phyloP scores from a whole-genome alignment of 2,888 invertebrate species.

The Mesochorus sp. region DNA sequence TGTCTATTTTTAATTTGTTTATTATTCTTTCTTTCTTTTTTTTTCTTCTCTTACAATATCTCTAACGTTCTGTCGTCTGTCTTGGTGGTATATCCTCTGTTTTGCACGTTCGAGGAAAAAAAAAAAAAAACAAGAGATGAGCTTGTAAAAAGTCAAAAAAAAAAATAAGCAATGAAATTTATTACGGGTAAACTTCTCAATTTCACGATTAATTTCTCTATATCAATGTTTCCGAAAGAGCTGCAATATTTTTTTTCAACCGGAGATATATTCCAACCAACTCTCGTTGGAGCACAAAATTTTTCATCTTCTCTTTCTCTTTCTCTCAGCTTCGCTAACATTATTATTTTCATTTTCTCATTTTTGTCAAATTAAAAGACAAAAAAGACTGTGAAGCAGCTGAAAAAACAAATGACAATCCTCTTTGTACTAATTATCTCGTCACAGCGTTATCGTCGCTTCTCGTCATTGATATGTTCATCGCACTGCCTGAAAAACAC shows the following conservation, averaged over 20 bases:
- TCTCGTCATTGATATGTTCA: constrained; percentile 63
- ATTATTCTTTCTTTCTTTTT: not conserved
- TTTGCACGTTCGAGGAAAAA: not conserved
- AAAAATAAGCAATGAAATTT: not conserved
- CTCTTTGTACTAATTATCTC: constrained; percentile 41
- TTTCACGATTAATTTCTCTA: not conserved
- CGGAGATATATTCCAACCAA: too few relatives aligned
- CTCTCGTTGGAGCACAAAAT: too few relatives aligned
- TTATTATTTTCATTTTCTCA: not conserved
- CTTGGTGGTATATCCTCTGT: constrained; percentile 25
- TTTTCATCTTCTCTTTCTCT: too few relatives aligned
- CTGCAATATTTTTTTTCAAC: too few relatives aligned
- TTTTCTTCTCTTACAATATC: constrained; percentile 12
- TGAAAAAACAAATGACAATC: constrained; percentile 1
- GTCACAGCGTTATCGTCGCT: constrained; percentile 43
- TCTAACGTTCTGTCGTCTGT: constrained; percentile 32
- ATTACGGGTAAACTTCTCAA: not conserved
- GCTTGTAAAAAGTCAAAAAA: not conserved
- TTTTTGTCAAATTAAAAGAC: not conserved
- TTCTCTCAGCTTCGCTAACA: not conserved
- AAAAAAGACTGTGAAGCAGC: not conserved
- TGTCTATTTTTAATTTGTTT: constrained; percentile 47
- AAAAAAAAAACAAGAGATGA: not conserved
- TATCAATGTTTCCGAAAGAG: too few relatives aligned
- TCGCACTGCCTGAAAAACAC: constrained; percentile 77